Evolutionary conservation across 2,888 invertebrate species (phyloP).

Genomic region (Boloria selene): DNA sequence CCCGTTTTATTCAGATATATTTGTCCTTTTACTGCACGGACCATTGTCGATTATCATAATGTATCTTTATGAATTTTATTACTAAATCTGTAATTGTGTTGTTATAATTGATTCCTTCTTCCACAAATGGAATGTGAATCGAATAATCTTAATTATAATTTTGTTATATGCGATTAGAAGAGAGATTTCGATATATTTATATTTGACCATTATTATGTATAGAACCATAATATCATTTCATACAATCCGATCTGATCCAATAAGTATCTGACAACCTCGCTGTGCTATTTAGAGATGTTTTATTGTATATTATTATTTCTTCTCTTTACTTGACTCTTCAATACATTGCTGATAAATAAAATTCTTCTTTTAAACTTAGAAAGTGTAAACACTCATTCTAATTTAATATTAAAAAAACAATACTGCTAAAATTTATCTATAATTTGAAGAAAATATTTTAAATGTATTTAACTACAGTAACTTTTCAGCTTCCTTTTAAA

Average conservation of each 20-base stretch:
- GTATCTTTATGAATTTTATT: conserved; percentile 6
- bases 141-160: no score
- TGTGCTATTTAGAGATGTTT: background rate
- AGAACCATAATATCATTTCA: no score
- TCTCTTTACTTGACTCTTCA: background rate
- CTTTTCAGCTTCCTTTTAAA: background rate
- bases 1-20: conserved; percentile 14
- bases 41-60: conserved; percentile 11
- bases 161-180: no score
- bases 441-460: conserved; percentile 5
- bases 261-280: conserved; percentile 3
- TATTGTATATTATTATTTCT: background rate
- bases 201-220: no score
- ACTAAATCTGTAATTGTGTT: background rate
- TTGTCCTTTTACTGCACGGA: conserved; percentile 15
- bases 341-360: background rate
- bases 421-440: background rate
- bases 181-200: no score
- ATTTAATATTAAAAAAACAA: background rate
- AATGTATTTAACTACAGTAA: background rate
- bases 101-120: background rate
- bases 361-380: background rate
- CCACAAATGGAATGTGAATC: background rate
- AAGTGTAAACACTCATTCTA: no score
- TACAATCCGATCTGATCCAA: background rate